These are phyloP conservation scores for Sebastolobus altivelis DNA, from an alignment of 2,797 vertebrate species.

Conservation along the genomic window DNA sequence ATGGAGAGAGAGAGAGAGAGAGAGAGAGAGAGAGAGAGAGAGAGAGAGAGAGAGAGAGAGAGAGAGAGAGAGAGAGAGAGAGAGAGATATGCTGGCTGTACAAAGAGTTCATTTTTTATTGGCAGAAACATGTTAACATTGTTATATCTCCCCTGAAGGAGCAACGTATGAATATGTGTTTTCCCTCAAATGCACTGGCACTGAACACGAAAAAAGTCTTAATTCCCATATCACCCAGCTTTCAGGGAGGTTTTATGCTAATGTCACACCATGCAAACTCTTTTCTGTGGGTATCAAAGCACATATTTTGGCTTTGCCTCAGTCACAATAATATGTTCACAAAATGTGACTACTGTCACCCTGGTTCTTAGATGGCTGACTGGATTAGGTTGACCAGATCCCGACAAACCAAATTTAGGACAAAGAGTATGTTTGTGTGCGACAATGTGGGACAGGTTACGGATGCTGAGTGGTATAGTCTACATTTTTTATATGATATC, in stretches of 20 bases:
- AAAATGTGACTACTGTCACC: neutral
- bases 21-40: too few relatives aligned
- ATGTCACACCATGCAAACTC: neutral
- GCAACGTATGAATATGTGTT: neutral
- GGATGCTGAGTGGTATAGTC: too few relatives aligned
- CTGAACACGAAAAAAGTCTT: neutral
- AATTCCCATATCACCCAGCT: conserved; percentile 1
- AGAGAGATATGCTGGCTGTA: neutral
- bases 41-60: too few relatives aligned
- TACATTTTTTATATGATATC: too few relatives aligned
- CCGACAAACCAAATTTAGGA: too few relatives aligned
- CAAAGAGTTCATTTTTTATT: neutral
- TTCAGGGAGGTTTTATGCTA: neutral
- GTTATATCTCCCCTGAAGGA: neutral
- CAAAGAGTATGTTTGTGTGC: too few relatives aligned
- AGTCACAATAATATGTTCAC: neutral
- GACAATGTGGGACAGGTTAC: too few relatives aligned
- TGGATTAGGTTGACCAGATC: neutral
- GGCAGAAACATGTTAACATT: neutral
- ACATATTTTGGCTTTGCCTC: neutral
- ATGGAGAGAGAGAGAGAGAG: neutral
- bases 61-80: too few relatives aligned
- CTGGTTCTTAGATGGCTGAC: neutral
- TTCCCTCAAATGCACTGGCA: neutral
- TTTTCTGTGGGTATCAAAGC: neutral